A percentile compares a stretch with the other conserved stretches of the same genome.
phyloP scores from a whole-genome alignment of 1,140 invertebrate species.

The Drosophila ambigua region DNA sequence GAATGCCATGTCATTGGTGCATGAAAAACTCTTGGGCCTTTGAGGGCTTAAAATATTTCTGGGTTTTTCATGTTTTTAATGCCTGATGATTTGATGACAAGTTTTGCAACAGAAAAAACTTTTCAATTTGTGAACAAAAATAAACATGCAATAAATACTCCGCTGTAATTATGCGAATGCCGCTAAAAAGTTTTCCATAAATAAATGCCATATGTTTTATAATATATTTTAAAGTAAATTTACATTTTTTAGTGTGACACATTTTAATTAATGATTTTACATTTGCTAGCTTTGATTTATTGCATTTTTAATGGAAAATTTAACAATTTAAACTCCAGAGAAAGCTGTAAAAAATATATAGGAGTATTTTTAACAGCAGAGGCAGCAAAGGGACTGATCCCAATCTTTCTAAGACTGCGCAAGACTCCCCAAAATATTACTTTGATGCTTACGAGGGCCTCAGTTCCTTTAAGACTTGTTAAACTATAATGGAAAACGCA shows the following conservation, averaged over 20 bases:
- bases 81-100: slow-evolving; percentile 20
- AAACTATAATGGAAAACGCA: too few relatives aligned
- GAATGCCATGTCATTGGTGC: slow-evolving; percentile 13
- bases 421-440: too few relatives aligned
- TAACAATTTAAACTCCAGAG: slow-evolving; percentile 14
- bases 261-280: slow-evolving; percentile 38
- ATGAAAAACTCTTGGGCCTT: slow-evolving; percentile 29
- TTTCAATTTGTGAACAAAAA: slow-evolving; percentile 42
- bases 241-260: slow-evolving; percentile 24
- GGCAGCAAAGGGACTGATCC: too few relatives aligned
- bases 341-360: not conserved
- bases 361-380: not conserved
- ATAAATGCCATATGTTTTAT: slow-evolving; percentile 32
- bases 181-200: not conserved
- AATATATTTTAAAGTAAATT: slow-evolving; percentile 14
- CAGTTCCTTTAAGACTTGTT: too few relatives aligned
- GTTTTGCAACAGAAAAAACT: slow-evolving; percentile 21
- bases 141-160: slow-evolving; percentile 39
- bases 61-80: slow-evolving; percentile 19
- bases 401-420: too few relatives aligned
- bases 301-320: slow-evolving; percentile 41
- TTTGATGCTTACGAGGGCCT: too few relatives aligned
- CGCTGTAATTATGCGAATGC: slow-evolving; percentile 26
- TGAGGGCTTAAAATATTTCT: slow-evolving; percentile 4
- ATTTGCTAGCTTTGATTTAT: slow-evolving; percentile 24